Percentiles rank a stretch among this genome's conserved stretches.
These are phyloP conservation scores for Anthrax anthrax DNA, from an alignment of 2,888 invertebrate genomes.

Conservation along the genomic window DNA sequence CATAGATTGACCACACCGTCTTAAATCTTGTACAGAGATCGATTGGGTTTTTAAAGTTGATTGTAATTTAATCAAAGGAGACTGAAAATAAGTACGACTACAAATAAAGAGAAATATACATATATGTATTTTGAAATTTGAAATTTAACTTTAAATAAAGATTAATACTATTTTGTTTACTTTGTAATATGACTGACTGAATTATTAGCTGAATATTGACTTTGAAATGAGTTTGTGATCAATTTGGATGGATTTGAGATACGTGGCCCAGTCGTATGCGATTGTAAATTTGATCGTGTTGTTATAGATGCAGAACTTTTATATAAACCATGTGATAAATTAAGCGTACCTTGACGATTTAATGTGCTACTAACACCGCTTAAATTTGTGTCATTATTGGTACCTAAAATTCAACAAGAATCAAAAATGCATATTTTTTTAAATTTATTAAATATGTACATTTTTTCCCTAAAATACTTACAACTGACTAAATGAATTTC, in stretches of 20 bases:
- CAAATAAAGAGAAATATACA: background rate
- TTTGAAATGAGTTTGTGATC: background rate
- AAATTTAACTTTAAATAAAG: too few relatives aligned
- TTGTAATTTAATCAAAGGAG: constrained; percentile 28
- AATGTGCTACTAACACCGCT: constrained; percentile 6
- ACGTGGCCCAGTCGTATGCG: constrained; percentile 3
- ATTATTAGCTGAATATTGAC: constrained; percentile 17
- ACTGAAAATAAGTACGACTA: constrained; percentile 22
- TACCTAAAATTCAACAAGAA: constrained; percentile 1
- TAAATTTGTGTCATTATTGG: constrained; percentile 5
- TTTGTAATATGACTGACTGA: background rate
- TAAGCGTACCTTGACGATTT: constrained; percentile 14
- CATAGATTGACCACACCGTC: constrained; percentile 33
- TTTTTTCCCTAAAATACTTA: constrained; percentile 13
- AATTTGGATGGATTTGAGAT: background rate
- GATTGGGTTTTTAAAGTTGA: constrained; percentile 27
- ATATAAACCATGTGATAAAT: constrained; percentile 19
- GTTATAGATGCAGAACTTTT: constrained; percentile 19
- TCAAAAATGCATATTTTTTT: too few relatives aligned
- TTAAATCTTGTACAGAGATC: constrained; percentile 31
- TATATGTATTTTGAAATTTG: too few relatives aligned
- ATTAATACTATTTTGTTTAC: too few relatives aligned
- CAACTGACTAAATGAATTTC: constrained; percentile 51
- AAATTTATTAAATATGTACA: background rate
- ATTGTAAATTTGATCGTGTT: constrained; percentile 20